Conservation (phyloP, 2,113 vertebrate genomes). For the Vombatus ursinus region DNA sequence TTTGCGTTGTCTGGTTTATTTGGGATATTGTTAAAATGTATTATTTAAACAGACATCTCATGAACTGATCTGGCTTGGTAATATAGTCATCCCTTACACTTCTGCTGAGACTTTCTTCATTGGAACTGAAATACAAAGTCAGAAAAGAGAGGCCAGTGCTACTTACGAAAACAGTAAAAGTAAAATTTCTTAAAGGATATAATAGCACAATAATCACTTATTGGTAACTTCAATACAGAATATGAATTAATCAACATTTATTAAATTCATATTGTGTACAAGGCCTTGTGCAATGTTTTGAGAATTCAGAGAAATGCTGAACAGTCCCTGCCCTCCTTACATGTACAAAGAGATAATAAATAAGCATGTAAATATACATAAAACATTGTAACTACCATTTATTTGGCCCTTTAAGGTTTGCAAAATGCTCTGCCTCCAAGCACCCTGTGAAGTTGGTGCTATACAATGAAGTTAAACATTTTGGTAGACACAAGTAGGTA, state of each 20-base stretch:
- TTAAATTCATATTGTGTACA: not conserved
- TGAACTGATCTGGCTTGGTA: not conserved
- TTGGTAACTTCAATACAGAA: not conserved
- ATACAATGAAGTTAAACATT: not conserved
- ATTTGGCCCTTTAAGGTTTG: not conserved
- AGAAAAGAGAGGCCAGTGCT: conserved; percentile 10
- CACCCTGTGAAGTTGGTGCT: not conserved
- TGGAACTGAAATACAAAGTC: conserved; percentile 10
- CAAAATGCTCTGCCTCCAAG: not conserved
- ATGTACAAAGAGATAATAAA: not conserved
- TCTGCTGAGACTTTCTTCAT: too few relatives aligned
- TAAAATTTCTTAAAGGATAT: not conserved
- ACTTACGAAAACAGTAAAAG: conserved; percentile 32
- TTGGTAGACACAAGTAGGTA: not conserved
- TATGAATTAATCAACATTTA: not conserved
- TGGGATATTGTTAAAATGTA: not conserved
- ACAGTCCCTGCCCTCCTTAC: not conserved
- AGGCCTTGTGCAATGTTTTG: not conserved
- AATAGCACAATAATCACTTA: not conserved
- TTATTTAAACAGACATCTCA: not conserved
- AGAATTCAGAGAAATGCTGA: not conserved
- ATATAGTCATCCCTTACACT: not conserved
- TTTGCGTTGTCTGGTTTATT: not conserved
- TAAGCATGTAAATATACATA: not conserved
- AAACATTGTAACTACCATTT: not conserved